phyloP scores from a whole-genome alignment of 2,113 vertebrate genomes.

The Ptilonorhynchus violaceus region DNA sequence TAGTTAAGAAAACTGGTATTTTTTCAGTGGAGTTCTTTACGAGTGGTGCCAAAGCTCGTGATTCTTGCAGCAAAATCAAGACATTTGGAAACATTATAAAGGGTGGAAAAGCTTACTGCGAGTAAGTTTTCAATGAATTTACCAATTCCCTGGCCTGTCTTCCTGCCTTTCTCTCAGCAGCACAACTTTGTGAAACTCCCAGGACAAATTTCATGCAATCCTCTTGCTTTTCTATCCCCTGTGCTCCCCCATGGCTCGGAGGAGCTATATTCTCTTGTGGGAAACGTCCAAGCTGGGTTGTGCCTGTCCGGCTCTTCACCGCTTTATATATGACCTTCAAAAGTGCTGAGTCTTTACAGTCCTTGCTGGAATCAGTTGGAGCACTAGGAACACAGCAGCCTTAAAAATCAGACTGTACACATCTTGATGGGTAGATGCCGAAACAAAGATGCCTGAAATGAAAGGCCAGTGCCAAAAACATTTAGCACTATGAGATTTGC shows the following conservation, averaged over 20 bases:
- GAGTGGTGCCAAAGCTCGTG: background rate
- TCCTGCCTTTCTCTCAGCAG: background rate
- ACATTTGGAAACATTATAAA: background rate
- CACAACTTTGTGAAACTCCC: background rate
- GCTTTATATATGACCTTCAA: background rate
- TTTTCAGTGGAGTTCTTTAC: background rate
- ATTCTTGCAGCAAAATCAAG: background rate
- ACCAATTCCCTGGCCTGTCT: background rate
- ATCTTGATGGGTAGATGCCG: background rate
- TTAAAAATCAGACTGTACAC: background rate
- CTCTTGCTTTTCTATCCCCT: background rate
- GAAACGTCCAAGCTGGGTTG: background rate
- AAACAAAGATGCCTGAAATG: background rate
- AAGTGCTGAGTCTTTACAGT: background rate
- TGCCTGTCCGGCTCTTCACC: background rate
- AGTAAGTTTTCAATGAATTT: background rate
- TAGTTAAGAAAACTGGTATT: background rate
- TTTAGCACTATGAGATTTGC: background rate
- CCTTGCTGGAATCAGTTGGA: background rate
- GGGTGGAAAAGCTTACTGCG: background rate
- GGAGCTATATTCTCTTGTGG: background rate
- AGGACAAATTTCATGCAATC: background rate
- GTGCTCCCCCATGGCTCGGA: rapidly evolving
- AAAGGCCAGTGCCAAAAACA: background rate
- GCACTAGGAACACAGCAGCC: background rate